phyloP scores from a whole-genome alignment of 2,113 vertebrate species.

The Morone chrysops region DNA sequence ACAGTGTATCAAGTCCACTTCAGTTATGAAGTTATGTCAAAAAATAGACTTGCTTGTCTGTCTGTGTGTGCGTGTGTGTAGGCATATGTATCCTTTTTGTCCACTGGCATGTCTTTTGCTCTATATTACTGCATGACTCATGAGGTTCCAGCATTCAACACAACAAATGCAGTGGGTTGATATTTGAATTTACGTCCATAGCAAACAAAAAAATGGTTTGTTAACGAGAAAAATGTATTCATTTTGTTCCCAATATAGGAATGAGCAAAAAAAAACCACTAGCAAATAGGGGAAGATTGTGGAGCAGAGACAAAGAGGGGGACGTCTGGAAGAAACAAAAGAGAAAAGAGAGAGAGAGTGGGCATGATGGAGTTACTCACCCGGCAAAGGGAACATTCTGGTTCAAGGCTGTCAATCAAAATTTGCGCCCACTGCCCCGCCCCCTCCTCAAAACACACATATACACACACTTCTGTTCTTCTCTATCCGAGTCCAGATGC shows the following conservation, averaged over 20 bases:
- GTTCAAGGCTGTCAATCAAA: slow-evolving; percentile 84
- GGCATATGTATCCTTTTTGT: slow-evolving; percentile 36
- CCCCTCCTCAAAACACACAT: slow-evolving; percentile 27
- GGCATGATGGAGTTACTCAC: slow-evolving; percentile 80
- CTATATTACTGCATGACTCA: slow-evolving; percentile 40
- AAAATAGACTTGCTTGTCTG: slow-evolving; percentile 32
- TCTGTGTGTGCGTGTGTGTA: slow-evolving; percentile 21
- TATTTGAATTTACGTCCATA: slow-evolving; percentile 32
- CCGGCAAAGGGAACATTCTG: slow-evolving; percentile 74
- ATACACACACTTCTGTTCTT: slow-evolving; percentile 53
- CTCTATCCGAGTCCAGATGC: slow-evolving; percentile 74
- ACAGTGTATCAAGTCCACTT: slow-evolving; percentile 59
- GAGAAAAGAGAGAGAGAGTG: slow-evolving; percentile 55
- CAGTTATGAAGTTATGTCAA: slow-evolving; percentile 45
- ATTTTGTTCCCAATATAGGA: slow-evolving; percentile 3
- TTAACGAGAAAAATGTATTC: not conserved
- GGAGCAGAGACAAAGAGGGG: slow-evolving; percentile 49
- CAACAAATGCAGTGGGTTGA: slow-evolving; percentile 32
- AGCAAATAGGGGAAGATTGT: slow-evolving; percentile 44
- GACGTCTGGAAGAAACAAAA: slow-evolving; percentile 54
- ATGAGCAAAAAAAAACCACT: slow-evolving; percentile 21
- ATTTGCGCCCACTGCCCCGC: slow-evolving; percentile 45
- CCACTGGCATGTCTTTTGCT: slow-evolving; percentile 17
- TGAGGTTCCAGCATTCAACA: slow-evolving; percentile 33
- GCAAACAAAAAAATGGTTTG: slow-evolving; percentile 29